phyloP scores from a whole-genome alignment of 2,888 invertebrate genomes.

The Aelia acuminata region DNA sequence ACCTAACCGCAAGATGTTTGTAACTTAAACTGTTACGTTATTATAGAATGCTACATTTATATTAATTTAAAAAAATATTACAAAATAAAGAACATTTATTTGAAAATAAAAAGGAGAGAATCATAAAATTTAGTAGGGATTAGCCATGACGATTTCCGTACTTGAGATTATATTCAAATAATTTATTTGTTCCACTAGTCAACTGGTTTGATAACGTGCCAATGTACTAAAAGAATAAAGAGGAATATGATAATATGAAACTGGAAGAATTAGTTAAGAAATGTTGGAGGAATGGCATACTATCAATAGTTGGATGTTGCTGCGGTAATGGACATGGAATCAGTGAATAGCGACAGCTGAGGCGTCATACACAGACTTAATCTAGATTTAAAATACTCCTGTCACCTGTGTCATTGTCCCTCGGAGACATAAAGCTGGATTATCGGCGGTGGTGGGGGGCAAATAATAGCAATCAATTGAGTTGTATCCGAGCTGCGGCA shows the following conservation, averaged over 20 bases:
- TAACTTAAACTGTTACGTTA: too few relatives aligned
- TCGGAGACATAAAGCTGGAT: constrained; percentile 26
- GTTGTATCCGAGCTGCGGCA: constrained; percentile 19
- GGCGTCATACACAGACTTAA: constrained; percentile 40
- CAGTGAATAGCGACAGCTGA: constrained; percentile 43
- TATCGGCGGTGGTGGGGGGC: constrained; percentile 6
- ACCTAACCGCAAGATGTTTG: too few relatives aligned
- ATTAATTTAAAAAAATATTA: too few relatives aligned
- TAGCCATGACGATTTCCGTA: too few relatives aligned
- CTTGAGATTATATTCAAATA: too few relatives aligned
- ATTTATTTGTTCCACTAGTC: too few relatives aligned
- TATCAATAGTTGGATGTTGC: background rate
- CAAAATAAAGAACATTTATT: too few relatives aligned
- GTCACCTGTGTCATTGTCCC: constrained; percentile 55
- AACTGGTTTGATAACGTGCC: background rate
- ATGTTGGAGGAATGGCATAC: background rate
- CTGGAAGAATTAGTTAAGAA: background rate
- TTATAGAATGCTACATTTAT: too few relatives aligned
- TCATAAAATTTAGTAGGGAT: too few relatives aligned
- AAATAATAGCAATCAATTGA: constrained; percentile 30
- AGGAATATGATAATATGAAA: background rate
- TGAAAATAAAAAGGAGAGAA: too few relatives aligned
- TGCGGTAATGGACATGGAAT: constrained; percentile 37
- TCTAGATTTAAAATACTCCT: constrained; percentile 55
- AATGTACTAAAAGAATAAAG: background rate